Base-by-base conservation (phyloP, 2,113 vertebrate genomes). In the Rhadina sibilatrix region DNA sequence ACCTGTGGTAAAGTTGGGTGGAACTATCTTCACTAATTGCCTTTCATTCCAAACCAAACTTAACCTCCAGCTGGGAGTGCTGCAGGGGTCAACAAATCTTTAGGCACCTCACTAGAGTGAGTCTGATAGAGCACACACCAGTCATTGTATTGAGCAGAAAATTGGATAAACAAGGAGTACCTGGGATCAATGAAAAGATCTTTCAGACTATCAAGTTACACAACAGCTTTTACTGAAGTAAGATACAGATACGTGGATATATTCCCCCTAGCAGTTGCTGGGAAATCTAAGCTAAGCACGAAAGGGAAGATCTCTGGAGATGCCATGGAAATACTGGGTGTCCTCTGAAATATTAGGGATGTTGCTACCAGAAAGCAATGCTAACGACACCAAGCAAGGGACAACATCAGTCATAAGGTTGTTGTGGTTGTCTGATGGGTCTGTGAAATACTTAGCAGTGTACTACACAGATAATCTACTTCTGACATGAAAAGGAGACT, bases 161-260 rank as follows among this genome's bases (percentile, higher is more conserved):
- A 76, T 0, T 68, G 64, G 19, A 37, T 70, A 77, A 95, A 38
- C 31, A 83, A 72, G 35, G 42, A 66, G 6, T 16, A 37, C 47
- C 7, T 81, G 47, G 11, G 52, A 87, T 82, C 77, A 66, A 24
- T 57, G 22, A 74, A 76, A 64, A 37, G 9, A 40, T 27, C 60
- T 89, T 93, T 92, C n/a, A 59, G 78, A 27, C 8, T 27, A 46
- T 46, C 17, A 25, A 53, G 35, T 75, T 66, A 35, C 3, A 3
- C 14, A n/a, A 24, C 10, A 74, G 31, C 14, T 77, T 61, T 57
- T 77, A 40, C 35, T 66, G 46, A 65, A 60, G 28, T 61, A 25
- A 69, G 23, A 31, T 1, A 0, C 10, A 4, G 23, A 31, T 1
- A 0, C 10, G 3, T 10, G 15, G 40, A 21, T 63, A 4, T 19